Percentiles rank a stretch among this genome's conserved stretches.
Evolutionary conservation across 2,888 invertebrate genomes (phyloP).

Genomic region (Melinaea marsaeus): DNA sequence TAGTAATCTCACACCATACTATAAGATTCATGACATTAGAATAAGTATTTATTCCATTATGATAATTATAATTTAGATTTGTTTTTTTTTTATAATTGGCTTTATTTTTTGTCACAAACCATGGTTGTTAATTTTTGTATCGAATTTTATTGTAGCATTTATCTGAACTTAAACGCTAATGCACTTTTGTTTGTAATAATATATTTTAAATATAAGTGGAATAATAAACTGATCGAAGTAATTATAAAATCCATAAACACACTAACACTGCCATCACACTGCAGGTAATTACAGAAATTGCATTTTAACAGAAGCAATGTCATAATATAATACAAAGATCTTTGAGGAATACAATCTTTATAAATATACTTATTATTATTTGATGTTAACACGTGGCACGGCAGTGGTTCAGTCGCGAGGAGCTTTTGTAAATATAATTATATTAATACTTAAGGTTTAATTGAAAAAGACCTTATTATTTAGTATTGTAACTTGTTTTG

Average conservation of each 20-base stretch:
- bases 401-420: no score
- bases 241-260: not conserved
- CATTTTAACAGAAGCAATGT: not conserved
- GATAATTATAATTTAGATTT: not conserved
- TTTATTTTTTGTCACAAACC: conserved; percentile 1
- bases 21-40: not conserved
- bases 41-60: not conserved
- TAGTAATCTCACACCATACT: not conserved
- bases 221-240: no score
- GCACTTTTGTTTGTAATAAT: no score
- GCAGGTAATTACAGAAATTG: conserved; percentile 1
- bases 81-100: not conserved
- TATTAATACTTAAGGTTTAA: not conserved
- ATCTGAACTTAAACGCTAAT: not conserved
- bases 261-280: conserved; percentile 1
- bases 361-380: no score
- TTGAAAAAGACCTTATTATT: not conserved
- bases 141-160: conserved; percentile 11
- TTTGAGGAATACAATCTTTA: no score
- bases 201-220: no score
- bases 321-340: no score
- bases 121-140: conserved; percentile 15
- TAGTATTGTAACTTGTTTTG: not conserved
- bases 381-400: no score
- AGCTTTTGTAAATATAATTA: not conserved